Percentiles rank a stretch among this genome's conserved stretches.
These are phyloP conservation scores for Dipodomys spectabilis DNA, from an alignment of 2,113 vertebrate species.

Conservation along the genomic window DNA sequence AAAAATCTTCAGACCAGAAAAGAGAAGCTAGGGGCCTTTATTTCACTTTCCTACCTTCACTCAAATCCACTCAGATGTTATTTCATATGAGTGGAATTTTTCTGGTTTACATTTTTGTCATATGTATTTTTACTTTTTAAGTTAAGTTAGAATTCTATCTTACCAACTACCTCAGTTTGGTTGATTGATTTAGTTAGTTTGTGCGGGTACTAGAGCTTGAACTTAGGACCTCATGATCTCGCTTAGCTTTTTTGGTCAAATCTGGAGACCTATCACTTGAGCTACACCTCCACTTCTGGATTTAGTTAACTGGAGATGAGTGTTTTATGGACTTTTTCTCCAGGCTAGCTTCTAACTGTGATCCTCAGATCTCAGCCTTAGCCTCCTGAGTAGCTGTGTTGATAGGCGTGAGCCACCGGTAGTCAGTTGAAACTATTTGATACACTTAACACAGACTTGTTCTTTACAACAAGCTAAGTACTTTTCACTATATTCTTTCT, in stretches of 20 bases:
- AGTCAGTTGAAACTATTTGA: background rate
- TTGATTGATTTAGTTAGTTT: background rate
- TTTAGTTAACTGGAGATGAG: no score
- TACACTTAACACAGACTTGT: background rate
- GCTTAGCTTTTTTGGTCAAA: no score
- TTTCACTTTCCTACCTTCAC: background rate
- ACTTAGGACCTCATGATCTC: no score
- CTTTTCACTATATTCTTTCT: background rate
- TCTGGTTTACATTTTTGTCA: background rate
- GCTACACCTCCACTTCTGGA: no score
- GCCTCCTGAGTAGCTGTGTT: no score
- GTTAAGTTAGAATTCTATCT: background rate
- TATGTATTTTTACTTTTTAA: background rate
- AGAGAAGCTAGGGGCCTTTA: background rate
- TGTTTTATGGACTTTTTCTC: no score
- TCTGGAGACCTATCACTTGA: no score
- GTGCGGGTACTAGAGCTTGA: no score
- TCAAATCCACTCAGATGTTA: background rate
- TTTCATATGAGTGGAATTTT: background rate
- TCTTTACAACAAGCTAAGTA: background rate
- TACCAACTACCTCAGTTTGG: background rate
- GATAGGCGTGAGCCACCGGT: no score
- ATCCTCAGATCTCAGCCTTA: no score
- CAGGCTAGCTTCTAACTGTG: no score
- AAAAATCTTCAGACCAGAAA: background rate